Base-by-base conservation (phyloP, 2,797 vertebrate genomes). In the Lacerta agilis region DNA sequence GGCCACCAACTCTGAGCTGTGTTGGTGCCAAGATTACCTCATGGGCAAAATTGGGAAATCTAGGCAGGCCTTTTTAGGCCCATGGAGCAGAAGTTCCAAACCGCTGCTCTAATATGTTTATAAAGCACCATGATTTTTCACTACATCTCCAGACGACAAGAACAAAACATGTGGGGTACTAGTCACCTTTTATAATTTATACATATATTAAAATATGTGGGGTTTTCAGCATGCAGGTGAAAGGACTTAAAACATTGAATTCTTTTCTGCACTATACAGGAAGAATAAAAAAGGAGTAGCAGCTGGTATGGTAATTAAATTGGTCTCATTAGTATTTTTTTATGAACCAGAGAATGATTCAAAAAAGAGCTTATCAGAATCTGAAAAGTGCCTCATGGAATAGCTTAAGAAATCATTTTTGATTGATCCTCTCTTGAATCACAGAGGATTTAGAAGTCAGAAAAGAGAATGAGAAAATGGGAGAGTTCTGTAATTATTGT, bases 241-340 rank as follows among this genome's bases (percentile, higher is more conserved):
- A 90, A 87, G 17, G 67, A 83, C 80, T 83, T 66, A 89, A 75
- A 67, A 69, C 71, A 79, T 29, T 66, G 18, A 45, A 87, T 87
- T 92, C 77, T 33, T 88, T 86, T 89, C 84, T 41, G 25, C 33
- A 85, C 33, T 45, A 80, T 58, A 10, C 88, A 90, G 72, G 82
- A 86, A 94, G 79, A 91, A 86, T 86, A 89, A 87, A 86, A 29
- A 55, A 29, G 92, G 94, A 93, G 86, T 87, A 91, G 84, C 80
- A 94, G 66, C 86, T 92, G 89, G 81, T 85, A 90, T 64, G 67
- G 78, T 92, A 94, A 93, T 83, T 93, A 66, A 92, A 92, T 86
- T 88, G 10, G 76, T 69, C 15, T 92, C 11, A 88, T 94, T 92
- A 91, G 69, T 89, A 80, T 77, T 86, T 84, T 80, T 93, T 88